These are phyloP conservation scores for Larimichthys crocea DNA, from an alignment of 2,113 vertebrate genomes.

Conservation along the genomic window DNA sequence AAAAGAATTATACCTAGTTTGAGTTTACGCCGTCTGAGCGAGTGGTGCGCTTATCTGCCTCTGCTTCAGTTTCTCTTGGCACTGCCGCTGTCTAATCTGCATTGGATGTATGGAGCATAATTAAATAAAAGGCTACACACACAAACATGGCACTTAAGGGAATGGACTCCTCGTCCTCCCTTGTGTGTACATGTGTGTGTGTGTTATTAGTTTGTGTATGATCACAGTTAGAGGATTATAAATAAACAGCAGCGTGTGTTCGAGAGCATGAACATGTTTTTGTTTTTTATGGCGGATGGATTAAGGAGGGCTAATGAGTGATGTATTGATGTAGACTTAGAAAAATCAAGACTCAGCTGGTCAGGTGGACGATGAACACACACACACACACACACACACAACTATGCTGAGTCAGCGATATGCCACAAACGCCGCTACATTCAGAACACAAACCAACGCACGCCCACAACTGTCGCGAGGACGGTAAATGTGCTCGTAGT, in stretches of 20 bases:
- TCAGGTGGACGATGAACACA: background rate
- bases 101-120: constrained; percentile 41
- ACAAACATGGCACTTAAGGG: constrained; percentile 63
- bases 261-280: background rate
- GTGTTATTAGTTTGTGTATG: constrained; percentile 41
- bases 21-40: too few species aligned
- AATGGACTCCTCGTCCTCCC: constrained; percentile 24
- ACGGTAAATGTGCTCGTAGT: background rate
- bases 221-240: constrained; percentile 47
- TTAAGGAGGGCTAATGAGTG: background rate
- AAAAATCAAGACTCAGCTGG: constrained; percentile 4
- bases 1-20: too few species aligned
- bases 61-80: background rate
- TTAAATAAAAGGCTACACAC: constrained; percentile 33
- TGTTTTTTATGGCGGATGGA: background rate
- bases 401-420: constrained; percentile 19
- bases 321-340: background rate
- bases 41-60: background rate
- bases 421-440: background rate
- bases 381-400: background rate
- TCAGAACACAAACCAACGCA: background rate
- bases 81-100: constrained; percentile 32
- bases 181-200: constrained; percentile 36
- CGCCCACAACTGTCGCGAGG: background rate
- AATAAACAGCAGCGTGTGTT: constrained; percentile 27